phyloP scores from a whole-genome alignment of 2,888 invertebrate genomes.

The Crematogaster levior region DNA sequence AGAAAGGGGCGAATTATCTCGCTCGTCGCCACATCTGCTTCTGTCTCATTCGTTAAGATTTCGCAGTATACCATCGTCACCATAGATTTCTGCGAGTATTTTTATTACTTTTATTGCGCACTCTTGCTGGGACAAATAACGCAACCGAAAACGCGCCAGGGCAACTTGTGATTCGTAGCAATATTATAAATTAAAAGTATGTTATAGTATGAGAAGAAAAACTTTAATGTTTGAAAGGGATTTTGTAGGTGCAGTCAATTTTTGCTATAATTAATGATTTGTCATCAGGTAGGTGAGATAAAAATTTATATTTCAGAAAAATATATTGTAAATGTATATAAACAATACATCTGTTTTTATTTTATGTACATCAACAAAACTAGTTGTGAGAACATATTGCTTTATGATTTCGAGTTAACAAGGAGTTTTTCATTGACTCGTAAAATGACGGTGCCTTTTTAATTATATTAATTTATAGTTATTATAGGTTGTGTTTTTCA shows the following conservation, averaged over 20 bases:
- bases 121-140: neutral
- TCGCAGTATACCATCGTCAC: slow-evolving; percentile 2
- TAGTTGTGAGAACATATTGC: slow-evolving; percentile 8
- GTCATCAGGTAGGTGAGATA: neutral
- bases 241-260: neutral
- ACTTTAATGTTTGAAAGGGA: neutral
- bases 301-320: slow-evolving; percentile 1
- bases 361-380: neutral
- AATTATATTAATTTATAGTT: slow-evolving; percentile 58
- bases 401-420: slow-evolving; percentile 43
- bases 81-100: slow-evolving; percentile 24
- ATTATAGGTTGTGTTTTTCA: slow-evolving; percentile 55
- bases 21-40: slow-evolving; percentile 41
- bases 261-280: slow-evolving; percentile 16
- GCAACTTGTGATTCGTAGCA: neutral
- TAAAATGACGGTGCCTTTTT: slow-evolving; percentile 39
- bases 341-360: no score
- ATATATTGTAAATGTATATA: no score
- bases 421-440: slow-evolving; percentile 9
- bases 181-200: neutral
- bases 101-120: slow-evolving; percentile 3
- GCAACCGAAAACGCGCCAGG: neutral
- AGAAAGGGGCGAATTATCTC: slow-evolving; percentile 58
- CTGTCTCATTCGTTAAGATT: slow-evolving; percentile 24
- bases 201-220: neutral